These are phyloP conservation scores for Campoplex capitator DNA, from an alignment of 2,888 invertebrate species.

Conservation along the genomic window DNA sequence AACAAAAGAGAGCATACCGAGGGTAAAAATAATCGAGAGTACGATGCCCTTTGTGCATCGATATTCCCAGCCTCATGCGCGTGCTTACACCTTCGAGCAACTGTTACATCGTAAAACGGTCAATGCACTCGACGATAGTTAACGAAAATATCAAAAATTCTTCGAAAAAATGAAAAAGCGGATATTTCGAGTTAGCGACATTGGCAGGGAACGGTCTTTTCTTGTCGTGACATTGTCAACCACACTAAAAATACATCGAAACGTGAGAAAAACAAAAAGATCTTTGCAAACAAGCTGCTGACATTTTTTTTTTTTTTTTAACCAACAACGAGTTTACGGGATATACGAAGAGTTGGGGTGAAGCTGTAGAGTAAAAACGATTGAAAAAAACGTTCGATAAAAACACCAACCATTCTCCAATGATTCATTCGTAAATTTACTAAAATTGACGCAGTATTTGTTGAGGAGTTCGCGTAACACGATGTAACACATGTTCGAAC, in stretches of 20 bases:
- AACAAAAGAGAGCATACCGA: not conserved
- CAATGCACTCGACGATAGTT: constrained; percentile 20
- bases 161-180: not conserved
- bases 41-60: constrained; percentile 41
- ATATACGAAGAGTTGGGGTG: not conserved
- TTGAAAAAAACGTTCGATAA: not conserved
- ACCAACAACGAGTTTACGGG: not conserved
- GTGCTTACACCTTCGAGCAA: not conserved
- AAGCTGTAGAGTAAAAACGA: not conserved
- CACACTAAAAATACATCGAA: not conserved
- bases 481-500: not conserved
- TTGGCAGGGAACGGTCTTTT: constrained; percentile 30
- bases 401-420: not conserved
- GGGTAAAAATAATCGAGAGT: not conserved
- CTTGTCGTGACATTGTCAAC: constrained; percentile 8
- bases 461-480: not conserved
- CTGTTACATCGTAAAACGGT: constrained; percentile 29
- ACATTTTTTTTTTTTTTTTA: not conserved
- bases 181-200: not conserved
- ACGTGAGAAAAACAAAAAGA: not conserved
- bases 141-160: constrained; percentile 24
- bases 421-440: not conserved
- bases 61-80: not conserved
- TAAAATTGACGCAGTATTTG: not conserved
- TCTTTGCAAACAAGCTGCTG: not conserved